Percentiles rank a stretch among this genome's conserved stretches.
These are phyloP conservation scores for Picus viridis DNA, from an alignment of 2,797 vertebrate species.

Conservation along the genomic window DNA sequence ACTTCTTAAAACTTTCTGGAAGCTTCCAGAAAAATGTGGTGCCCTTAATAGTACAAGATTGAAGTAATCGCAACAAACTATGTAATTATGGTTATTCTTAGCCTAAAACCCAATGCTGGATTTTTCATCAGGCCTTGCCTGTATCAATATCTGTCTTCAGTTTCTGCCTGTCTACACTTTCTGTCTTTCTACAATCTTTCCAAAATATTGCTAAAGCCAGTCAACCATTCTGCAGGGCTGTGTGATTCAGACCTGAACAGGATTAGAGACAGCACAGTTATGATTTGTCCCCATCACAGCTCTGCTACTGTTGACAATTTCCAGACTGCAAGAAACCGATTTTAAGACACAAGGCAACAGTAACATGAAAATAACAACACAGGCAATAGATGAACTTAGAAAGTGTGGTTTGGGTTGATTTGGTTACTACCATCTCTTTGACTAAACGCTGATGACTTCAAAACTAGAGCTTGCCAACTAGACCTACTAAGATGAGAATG, in stretches of 20 bases:
- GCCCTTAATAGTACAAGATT: background rate
- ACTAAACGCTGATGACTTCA: background rate
- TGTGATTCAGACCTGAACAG: background rate
- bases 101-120: background rate
- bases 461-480: background rate
- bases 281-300: background rate
- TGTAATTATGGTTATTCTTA: background rate
- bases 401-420: background rate
- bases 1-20: background rate
- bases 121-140: background rate
- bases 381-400: background rate
- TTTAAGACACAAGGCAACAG: background rate
- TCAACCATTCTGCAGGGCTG: background rate
- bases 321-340: background rate
- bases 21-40: background rate
- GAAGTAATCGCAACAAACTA: background rate
- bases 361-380: background rate
- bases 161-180: background rate
- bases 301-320: background rate
- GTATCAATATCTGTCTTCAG: background rate
- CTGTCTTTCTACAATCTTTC: background rate
- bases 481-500: background rate
- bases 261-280: background rate
- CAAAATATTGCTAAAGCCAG: background rate
- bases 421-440: background rate